Conservation (phyloP, 2,888 invertebrate genomes). For the Habrosyne pyritoides region DNA sequence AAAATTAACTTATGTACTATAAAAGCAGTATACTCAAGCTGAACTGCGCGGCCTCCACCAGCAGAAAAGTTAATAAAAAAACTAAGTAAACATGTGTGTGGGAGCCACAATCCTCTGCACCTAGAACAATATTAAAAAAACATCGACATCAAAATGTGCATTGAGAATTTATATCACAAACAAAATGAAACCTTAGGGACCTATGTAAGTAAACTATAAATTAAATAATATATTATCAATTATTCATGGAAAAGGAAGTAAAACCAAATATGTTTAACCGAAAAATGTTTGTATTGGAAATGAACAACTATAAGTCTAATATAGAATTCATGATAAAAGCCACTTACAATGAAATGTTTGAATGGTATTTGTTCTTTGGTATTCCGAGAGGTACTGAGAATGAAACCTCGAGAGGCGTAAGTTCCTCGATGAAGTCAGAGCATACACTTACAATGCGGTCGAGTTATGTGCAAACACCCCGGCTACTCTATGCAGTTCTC, state of each 20-base stretch:
- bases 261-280: neutral
- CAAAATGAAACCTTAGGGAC: neutral
- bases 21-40: too few species aligned
- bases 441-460: slow-evolving; percentile 42
- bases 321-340: neutral
- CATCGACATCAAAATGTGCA: too few species aligned
- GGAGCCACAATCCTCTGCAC: too few species aligned
- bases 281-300: neutral
- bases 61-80: too few species aligned
- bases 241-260: neutral
- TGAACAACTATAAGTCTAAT: neutral
- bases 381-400: neutral
- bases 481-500: slow-evolving; percentile 29
- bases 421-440: slow-evolving; percentile 43
- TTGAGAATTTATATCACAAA: neutral
- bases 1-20: too few species aligned
- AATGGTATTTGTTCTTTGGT: neutral
- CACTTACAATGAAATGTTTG: neutral
- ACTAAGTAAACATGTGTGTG: too few species aligned
- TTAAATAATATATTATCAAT: neutral
- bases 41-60: too few species aligned
- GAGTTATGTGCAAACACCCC: slow-evolving; percentile 56
- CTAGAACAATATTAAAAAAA: too few species aligned
- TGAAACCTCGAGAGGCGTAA: slow-evolving; percentile 35
- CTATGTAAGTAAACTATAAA: neutral